Percentiles rank a stretch among this genome's conserved stretches.
Evolutionary conservation across 2,888 invertebrate species (phyloP).

Genomic region (Plusia festucae): DNA sequence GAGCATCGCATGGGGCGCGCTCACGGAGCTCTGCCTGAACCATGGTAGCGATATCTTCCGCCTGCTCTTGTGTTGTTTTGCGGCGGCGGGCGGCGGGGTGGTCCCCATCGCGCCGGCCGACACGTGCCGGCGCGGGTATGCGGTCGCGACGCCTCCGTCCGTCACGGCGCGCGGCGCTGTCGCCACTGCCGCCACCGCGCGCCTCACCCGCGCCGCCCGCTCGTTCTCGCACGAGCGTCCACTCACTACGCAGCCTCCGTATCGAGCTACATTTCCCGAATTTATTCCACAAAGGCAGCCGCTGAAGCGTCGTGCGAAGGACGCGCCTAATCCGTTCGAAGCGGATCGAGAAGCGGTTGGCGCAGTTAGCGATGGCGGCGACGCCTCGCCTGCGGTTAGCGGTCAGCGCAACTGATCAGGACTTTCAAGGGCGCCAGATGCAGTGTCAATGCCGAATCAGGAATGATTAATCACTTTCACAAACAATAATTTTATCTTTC

Average conservation of each 20-base stretch:
- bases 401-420: conserved; percentile 27
- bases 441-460: conserved; percentile 5
- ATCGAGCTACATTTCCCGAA: conserved; percentile 85
- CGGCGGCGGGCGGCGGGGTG: conserved; percentile 71
- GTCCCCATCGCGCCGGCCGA: conserved; percentile 76
- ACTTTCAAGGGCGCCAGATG: conserved; percentile 22
- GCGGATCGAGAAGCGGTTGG: conserved; percentile 54
- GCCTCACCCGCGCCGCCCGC: conserved; percentile 64
- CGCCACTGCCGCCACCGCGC: conserved; percentile 74
- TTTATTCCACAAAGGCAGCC: conserved; percentile 72
- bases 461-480: not conserved
- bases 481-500: not conserved
- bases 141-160: conserved; percentile 77
- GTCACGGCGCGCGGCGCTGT: conserved; percentile 76
- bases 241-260: conserved; percentile 87
- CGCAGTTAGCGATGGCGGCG: conserved; percentile 31
- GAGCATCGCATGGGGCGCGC: conserved; percentile 92
- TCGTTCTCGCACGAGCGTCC: conserved; percentile 61
- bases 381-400: conserved; percentile 36
- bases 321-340: conserved; percentile 85
- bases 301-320: conserved; percentile 76
- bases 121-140: conserved; percentile 71
- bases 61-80: conserved; percentile 91
- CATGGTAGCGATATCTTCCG: conserved; percentile 97
- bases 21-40: conserved; percentile 95